Evolutionary conservation across 2,888 invertebrate species (phyloP).

Genomic region (Pheosia tremula): DNA sequence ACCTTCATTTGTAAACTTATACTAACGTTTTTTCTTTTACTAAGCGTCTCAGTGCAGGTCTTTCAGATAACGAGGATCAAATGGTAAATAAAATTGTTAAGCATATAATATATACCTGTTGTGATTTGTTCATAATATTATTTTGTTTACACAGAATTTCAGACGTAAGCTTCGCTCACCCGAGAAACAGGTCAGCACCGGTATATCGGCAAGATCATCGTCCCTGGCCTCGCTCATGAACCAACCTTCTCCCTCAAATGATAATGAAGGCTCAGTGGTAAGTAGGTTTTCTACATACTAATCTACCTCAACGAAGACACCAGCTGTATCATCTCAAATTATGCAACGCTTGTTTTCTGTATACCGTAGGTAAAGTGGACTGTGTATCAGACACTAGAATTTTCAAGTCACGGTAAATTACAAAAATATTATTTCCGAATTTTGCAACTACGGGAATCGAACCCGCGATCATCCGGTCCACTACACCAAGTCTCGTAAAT

Average conservation of each 20-base stretch:
- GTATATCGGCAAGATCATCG: constrained; percentile 71
- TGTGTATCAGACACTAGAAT: no score
- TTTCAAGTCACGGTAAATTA: no score
- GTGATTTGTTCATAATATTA: no score
- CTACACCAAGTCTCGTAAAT: no score
- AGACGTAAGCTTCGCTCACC: constrained; percentile 85
- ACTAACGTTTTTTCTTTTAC: constrained; percentile 39
- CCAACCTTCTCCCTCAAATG: constrained; percentile 59
- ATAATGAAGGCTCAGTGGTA: constrained; percentile 59
- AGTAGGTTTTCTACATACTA: constrained; percentile 8
- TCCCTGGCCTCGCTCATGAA: constrained; percentile 77
- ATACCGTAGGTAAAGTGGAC: no score
- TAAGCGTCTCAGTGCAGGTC: constrained; percentile 74
- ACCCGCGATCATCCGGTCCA: no score
- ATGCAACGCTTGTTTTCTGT: no score
- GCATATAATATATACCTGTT: not conserved
- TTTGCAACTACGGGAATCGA: no score
- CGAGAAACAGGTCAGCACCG: constrained; percentile 72
- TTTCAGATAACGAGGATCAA: constrained; percentile 71
- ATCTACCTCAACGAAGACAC: no score
- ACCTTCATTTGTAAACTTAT: constrained; percentile 13
- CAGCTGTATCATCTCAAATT: no score
- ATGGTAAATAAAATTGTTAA: constrained; percentile 57
- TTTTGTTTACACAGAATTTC: constrained; percentile 82
- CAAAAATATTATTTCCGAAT: no score